A percentile compares a stretch with the other conserved stretches of the same genome.
These are phyloP conservation scores for Drosophila baimaii DNA, from an alignment of 1,140 invertebrate species.

Conservation along the genomic window DNA sequence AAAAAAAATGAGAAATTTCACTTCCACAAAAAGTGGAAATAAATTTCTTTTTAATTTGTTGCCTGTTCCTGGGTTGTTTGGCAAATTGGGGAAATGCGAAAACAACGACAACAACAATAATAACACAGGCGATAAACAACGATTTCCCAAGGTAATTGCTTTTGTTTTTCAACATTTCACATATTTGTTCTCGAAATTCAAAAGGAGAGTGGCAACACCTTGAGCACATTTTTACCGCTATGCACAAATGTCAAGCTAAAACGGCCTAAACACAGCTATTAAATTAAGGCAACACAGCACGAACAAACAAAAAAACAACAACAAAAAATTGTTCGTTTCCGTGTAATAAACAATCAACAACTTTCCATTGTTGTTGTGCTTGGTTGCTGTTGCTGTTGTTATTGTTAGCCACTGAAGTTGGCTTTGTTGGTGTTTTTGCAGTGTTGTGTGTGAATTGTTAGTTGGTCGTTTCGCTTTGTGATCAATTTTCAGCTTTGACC, in stretches of 20 bases:
- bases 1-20: conserved; percentile 25
- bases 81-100: conserved; percentile 46
- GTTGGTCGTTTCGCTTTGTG: conserved; percentile 37
- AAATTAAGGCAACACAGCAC: conserved; percentile 30
- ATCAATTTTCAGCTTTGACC: conserved; percentile 54
- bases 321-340: conserved; percentile 63
- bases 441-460: conserved; percentile 29
- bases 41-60: conserved; percentile 46
- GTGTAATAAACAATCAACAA: conserved; percentile 75
- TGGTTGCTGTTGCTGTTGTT: conserved; percentile 53
- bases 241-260: conserved; percentile 40
- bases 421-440: conserved; percentile 13
- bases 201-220: conserved; percentile 48
- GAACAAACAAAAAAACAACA: conserved; percentile 54
- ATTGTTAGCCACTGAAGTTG: conserved; percentile 4
- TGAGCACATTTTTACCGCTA: conserved; percentile 40
- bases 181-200: conserved; percentile 28
- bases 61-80: conserved; percentile 23
- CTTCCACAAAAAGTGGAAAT: conserved; percentile 40
- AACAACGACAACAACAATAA: conserved; percentile 10
- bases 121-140: conserved; percentile 8
- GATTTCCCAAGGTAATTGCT: conserved; percentile 29
- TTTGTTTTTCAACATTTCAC: conserved; percentile 14
- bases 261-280: conserved; percentile 46
- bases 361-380: conserved; percentile 66